Percentiles rank a stretch among this genome's conserved stretches.
Evolutionary conservation across 2,113 vertebrate species (phyloP).

Genomic region (Oophaga pumilio): DNA sequence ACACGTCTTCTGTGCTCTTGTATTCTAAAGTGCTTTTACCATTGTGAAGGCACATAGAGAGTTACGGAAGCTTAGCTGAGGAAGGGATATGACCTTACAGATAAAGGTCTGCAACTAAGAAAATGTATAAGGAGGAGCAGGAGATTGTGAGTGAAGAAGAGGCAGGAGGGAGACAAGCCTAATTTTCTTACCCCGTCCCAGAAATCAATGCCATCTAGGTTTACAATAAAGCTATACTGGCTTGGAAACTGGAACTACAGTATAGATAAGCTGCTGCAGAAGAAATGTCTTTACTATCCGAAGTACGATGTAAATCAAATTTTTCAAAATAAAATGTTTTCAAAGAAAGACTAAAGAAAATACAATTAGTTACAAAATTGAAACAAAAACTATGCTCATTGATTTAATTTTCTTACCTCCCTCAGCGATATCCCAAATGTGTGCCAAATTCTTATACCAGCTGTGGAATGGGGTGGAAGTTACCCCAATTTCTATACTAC

Average conservation of each 20-base stretch:
- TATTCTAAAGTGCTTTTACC: slow-evolving; percentile 51
- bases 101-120: slow-evolving; percentile 27
- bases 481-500: slow-evolving; percentile 3
- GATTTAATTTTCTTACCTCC: not conserved
- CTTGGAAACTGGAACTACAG: slow-evolving; percentile 1
- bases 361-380: not conserved
- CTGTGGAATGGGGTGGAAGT: not conserved
- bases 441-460: slow-evolving; percentile 50
- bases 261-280: not conserved
- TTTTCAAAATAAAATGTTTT: not conserved
- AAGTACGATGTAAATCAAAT: not conserved
- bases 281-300: slow-evolving; percentile 23
- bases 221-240: not conserved
- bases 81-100: slow-evolving; percentile 17
- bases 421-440: not conserved
- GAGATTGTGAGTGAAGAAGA: slow-evolving; percentile 16
- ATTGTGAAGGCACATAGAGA: slow-evolving; percentile 33
- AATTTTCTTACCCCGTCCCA: slow-evolving; percentile 11
- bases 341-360: not conserved
- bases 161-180: slow-evolving; percentile 25
- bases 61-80: slow-evolving; percentile 18
- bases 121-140: not conserved
- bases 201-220: not conserved
- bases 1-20: slow-evolving; percentile 44
- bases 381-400: not conserved